These are phyloP conservation scores for Benitochromis conjunctus DNA, from an alignment of 2,113 vertebrate species.

Conservation along the genomic window DNA sequence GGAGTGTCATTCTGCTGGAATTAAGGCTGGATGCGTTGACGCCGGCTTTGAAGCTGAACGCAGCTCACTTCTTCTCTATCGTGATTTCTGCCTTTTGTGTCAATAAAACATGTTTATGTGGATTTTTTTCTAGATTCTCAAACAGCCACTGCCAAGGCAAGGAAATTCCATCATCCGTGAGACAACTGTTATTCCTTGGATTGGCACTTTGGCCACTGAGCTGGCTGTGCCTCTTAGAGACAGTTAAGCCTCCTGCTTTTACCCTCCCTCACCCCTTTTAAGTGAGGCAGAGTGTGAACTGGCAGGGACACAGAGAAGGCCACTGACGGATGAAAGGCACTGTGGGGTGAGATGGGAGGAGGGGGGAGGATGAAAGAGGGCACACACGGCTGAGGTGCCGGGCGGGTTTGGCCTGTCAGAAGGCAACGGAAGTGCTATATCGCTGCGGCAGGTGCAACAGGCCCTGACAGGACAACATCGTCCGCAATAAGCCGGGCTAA, in stretches of 20 bases:
- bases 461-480: not conserved
- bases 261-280: conserved; percentile 21
- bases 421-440: conserved; percentile 10
- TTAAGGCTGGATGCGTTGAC: not conserved
- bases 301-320: conserved; percentile 45
- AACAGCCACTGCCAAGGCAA: not conserved
- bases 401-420: not conserved
- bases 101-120: conserved; percentile 38
- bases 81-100: conserved; percentile 23
- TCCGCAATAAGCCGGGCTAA: not conserved
- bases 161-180: conserved; percentile 45
- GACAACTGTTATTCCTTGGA: conserved; percentile 36
- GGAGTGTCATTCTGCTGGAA: not conserved
- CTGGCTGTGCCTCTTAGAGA: conserved; percentile 23
- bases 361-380: conserved; percentile 40
- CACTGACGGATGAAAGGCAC: conserved; percentile 46
- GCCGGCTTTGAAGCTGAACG: not conserved
- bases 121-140: not conserved
- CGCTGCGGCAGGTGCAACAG: conserved; percentile 40
- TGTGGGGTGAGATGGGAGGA: not conserved
- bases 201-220: conserved; percentile 30
- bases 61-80: not conserved
- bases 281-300: conserved; percentile 39
- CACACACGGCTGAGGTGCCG: conserved; percentile 3
- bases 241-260: conserved; percentile 22